Percentiles rank a stretch among this genome's conserved stretches.
phyloP scores from a whole-genome alignment of 2,797 vertebrate species.

The Pseudocheirus occidentalis region DNA sequence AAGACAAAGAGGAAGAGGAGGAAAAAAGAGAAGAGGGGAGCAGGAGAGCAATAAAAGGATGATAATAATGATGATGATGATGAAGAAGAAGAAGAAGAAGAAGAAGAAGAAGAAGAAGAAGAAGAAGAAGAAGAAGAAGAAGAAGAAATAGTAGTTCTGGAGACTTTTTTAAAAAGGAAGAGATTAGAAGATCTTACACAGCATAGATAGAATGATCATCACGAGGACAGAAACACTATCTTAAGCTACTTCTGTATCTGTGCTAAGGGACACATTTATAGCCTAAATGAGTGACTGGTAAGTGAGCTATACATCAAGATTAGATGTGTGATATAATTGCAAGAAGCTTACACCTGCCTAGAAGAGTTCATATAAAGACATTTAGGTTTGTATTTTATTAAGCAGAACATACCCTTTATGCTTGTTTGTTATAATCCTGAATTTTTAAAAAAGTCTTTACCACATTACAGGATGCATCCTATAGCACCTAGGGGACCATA shows the following conservation, averaged over 20 bases:
- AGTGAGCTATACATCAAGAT: neutral
- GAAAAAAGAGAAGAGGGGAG: neutral
- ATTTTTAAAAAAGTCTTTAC: neutral
- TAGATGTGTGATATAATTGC: neutral
- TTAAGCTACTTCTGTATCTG: neutral
- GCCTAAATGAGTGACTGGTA: neutral
- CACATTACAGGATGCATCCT: neutral
- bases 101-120: neutral
- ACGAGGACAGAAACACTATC: neutral
- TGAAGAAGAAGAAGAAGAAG: neutral
- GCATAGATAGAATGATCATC: neutral
- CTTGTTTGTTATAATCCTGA: neutral
- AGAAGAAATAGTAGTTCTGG: neutral
- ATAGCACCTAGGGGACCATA: neutral
- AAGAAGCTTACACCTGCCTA: neutral
- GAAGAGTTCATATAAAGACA: neutral
- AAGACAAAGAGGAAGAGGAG: neutral
- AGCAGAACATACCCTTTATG: neutral
- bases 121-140: neutral
- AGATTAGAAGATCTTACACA: neutral
- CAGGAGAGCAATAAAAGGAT: no score
- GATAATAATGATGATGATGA: no score
- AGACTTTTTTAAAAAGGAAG: neutral
- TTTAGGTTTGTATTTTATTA: neutral
- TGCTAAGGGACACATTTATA: no score